Base-by-base conservation (phyloP, 2,888 invertebrate genomes). In the Limnephilus lunatus region DNA sequence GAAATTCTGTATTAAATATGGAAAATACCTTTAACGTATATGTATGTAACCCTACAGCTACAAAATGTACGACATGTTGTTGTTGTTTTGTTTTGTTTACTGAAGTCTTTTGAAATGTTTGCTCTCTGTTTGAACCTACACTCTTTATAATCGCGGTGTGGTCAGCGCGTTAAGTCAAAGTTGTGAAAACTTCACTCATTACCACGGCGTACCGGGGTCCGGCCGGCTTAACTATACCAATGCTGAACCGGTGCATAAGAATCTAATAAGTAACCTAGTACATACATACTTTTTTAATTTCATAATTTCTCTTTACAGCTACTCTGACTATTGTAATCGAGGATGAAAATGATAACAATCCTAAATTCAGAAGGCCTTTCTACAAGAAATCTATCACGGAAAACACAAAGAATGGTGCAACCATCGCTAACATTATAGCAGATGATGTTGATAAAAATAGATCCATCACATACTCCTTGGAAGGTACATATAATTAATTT, bases 291-390 rank as follows among this genome's bases (percentile, higher is more conserved):
- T 68, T 25, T 68, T 68, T n/a, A 68, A 68, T 68, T 68, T 7
- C 7, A 68, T 68, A 5, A 9, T n/a, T 19, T 91, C 93, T 89
- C 31, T 89, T 94, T 95, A 92, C 95, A 95, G 97, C 97, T 0
- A 97, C 97, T 0, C 95, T 99, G 14, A 98, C 97, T 5, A 97
- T 99, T 83, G 95, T 97, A 35, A 96, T 99, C 12, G 97, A 98
- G 91, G 99, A 99, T 94, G 98, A 98, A 91, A 99, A 99, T 94
- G 99, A 99, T 94, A 99, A 99, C 94, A 98, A 98, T 94, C 99
- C 99, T 0, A 97, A 97, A 94, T 99, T 99, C 94, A 96, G 97
- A 48, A 97, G 97, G 94, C 97, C 98, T 0, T 97, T 97, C 94
- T 99, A 99, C 94, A 97, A 97, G 93, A 97, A 97, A 91, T 97